Base-by-base conservation (phyloP, 2,113 vertebrate species). In the Tichodroma muraria region DNA sequence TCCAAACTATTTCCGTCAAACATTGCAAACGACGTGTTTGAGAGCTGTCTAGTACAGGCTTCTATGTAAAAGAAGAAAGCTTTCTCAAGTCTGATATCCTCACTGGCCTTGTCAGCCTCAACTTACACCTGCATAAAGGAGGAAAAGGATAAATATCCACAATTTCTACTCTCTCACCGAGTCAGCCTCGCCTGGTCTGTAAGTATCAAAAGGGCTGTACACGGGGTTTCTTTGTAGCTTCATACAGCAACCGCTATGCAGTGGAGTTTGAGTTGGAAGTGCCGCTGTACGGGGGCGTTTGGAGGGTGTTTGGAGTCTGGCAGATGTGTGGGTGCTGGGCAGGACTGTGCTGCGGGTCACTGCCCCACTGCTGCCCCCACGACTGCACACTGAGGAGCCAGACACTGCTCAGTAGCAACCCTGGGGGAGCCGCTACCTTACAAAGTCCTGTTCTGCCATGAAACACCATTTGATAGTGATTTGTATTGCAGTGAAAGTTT, bases 211-310 rank as follows among this genome's bases (percentile, higher is more conserved):
- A 80, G 44, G 28, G 47, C 22, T 63, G 42, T 37, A n/a, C 6
- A 5, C 5, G 1, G 5, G 9, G 7, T 8, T 70, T 71, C 18
- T 59, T 76, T 42, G n/a, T 68, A 69, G 66, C 37, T 27, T 44
- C 4, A 2, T 19, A 12, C 0, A 27, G 44, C 2, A 5, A 8
- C 21, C 18, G 3, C 52, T 15, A 1, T 19, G 57, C 27, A 33
- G 8, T 37, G 28, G 38, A 25, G 45, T 28, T 76, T 59, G 52
- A 12, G 27, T 54, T 21, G 7, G 4, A 59, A 77, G 25, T 7
- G 9, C 14, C 6, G 35, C 13, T 24, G 13, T 1, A 3, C 1
- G n/a, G n/a, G n/a, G n/a, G n/a, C n/a, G n/a, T n/a, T n/a, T n/a
- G 4, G 61, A 42, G 22, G 10, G 19, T 0, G 2, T 50, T 35